Evolutionary conservation across 2,888 invertebrate genomes (phyloP).

Genomic region (Lepidocyrtoides sp.): DNA sequence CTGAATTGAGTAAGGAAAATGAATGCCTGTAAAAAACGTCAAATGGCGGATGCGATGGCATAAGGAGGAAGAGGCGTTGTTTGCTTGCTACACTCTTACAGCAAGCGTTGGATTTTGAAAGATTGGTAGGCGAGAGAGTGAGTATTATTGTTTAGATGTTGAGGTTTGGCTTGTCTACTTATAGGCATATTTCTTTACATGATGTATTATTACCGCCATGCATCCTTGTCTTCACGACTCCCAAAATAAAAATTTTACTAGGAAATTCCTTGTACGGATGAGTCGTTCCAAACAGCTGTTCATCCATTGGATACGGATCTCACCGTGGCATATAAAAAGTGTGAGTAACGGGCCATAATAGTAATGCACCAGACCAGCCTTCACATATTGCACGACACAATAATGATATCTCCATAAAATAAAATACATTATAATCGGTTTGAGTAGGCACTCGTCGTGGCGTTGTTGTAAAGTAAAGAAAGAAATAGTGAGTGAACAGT

Average conservation of each 20-base stretch:
- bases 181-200: slow-evolving; percentile 5
- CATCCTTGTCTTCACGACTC: neutral
- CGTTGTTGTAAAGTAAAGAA: neutral
- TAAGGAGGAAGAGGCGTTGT: neutral
- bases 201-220: slow-evolving; percentile 37
- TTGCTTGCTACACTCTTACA: neutral
- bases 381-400: slow-evolving; percentile 22
- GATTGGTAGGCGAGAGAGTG: slow-evolving; percentile 2
- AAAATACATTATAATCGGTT: slow-evolving; percentile 48
- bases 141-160: neutral
- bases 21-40: slow-evolving; percentile 44
- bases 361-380: neutral
- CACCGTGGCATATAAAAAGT: slow-evolving; percentile 13
- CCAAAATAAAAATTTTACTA: neutral
- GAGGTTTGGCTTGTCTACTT: neutral
- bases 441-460: slow-evolving; percentile 4
- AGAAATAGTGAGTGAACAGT: no score
- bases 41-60: slow-evolving; percentile 45
- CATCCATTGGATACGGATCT: slow-evolving; percentile 10
- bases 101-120: neutral
- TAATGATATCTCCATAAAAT: slow-evolving; percentile 69
- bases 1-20: slow-evolving; percentile 50
- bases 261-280: slow-evolving; percentile 18
- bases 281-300: slow-evolving; percentile 67
- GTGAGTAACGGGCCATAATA: neutral